Base-by-base conservation (phyloP, 2,888 invertebrate species). In the Drosophila maculinotata region DNA sequence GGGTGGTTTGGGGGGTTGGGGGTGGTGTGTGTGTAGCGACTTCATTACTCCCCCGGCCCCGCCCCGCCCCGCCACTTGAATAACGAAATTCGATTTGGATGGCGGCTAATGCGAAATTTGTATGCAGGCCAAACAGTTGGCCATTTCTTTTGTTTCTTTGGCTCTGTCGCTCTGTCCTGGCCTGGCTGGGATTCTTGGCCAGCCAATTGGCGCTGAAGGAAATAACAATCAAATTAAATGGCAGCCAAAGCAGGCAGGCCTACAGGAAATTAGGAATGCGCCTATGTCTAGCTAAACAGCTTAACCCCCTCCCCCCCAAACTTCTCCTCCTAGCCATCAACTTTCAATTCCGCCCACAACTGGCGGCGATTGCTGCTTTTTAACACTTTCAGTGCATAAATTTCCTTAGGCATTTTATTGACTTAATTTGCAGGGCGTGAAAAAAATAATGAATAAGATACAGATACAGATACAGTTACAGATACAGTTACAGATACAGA, bases 161-260 rank as follows among this genome's bases (percentile, higher is more conserved):
- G 14, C 44, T 64, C 51, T n/a, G 39, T 26, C 36, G 15, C 36
- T 15, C 36, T 15, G n/a, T n/a, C n/a, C n/a, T n/a, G n/a, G n/a
- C 15, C 36, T 38, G 6, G 38, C 48, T 49, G 47, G 51, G 39
- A 53, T 70, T 57, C 49, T 30, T 52, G 60, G 47, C 45, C 48
- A 51, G 78, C 60, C 78, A 82, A 72, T 79, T 72, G 83, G 59
- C 59, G 79, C 56, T 62, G 51, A 41, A 73, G 73, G 69, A 79
- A 73, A 85, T 80, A 85, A 85, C 80, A 85, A 85, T 80, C 86
- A 80, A 85, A 85, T 80, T 79, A 79, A 80, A 80, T 73, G 79
- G 73, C 76, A 79, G 69, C 56, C 76, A 42, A 26, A 42, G 39
- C 52, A 41, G 53, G 52, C 20, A 10, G 12, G 63, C 57, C 60